A percentile compares a stretch with the other conserved stretches of the same genome.
phyloP scores from a whole-genome alignment of 2,888 invertebrate genomes.

The Acanthacorydalis orientalis region DNA sequence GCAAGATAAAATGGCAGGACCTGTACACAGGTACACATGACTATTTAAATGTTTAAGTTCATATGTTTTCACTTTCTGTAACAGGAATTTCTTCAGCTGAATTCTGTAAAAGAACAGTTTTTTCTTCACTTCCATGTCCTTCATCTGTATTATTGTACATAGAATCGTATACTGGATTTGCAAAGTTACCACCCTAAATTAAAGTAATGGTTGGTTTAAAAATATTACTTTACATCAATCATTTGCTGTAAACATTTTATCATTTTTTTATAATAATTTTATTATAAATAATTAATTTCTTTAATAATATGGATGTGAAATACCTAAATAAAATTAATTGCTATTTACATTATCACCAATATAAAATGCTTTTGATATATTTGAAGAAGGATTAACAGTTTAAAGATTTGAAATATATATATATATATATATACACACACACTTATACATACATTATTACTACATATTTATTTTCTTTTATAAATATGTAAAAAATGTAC shows the following conservation, averaged over 20 bases:
- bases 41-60: too few species aligned
- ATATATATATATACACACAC: background rate
- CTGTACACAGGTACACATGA: too few species aligned
- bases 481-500: background rate
- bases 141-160: constrained; percentile 41
- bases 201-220: constrained; percentile 5
- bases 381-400: too few species aligned
- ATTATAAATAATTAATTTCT: too few species aligned
- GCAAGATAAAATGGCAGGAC: too few species aligned
- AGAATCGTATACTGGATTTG: constrained; percentile 75
- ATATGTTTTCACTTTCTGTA: background rate
- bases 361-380: too few species aligned
- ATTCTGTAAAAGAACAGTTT: constrained; percentile 35
- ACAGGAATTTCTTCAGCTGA: constrained; percentile 28
- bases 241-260: too few species aligned
- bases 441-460: background rate
- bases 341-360: too few species aligned
- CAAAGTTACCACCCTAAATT: constrained; percentile 51
- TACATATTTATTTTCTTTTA: constrained; percentile 6
- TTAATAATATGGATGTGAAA: too few species aligned
- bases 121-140: constrained; percentile 29
- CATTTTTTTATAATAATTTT: too few species aligned
- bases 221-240: too few species aligned
- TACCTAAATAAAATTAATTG: too few species aligned
- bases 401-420: background rate